Evolutionary conservation across 1,140 invertebrate genomes (phyloP).

Genomic region (Aradophagus sp.): DNA sequence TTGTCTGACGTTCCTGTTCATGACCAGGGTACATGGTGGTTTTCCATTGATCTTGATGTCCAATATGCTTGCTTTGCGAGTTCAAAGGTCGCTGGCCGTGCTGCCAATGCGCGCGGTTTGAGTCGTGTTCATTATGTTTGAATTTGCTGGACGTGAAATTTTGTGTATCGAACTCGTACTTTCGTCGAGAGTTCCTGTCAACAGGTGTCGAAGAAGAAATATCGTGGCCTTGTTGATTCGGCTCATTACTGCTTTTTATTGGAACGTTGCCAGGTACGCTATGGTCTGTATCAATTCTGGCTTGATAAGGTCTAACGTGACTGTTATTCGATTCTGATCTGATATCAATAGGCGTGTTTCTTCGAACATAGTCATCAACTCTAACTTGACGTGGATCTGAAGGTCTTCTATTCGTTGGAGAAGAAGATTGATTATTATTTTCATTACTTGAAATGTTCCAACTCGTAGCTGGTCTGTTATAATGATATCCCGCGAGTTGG

Average conservation of each 20-base stretch:
- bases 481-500: too few species aligned
- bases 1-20: constrained; percentile 13
- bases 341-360: constrained; percentile 32
- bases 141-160: constrained; percentile 4
- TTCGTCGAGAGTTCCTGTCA: constrained; percentile 16
- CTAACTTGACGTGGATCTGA: background rate
- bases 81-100: too few species aligned
- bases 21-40: constrained; percentile 1
- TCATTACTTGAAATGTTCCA: background rate
- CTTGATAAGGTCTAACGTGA: constrained; percentile 14
- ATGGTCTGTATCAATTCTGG: constrained; percentile 5
- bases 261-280: constrained; percentile 25
- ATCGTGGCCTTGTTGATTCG: constrained; percentile 21
- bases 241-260: constrained; percentile 24
- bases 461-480: background rate
- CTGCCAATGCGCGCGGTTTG: constrained; percentile 6
- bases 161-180: constrained; percentile 9
- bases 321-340: constrained; percentile 18
- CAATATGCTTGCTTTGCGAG: constrained; percentile 11
- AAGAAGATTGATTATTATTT: constrained; percentile 1
- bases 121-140: constrained; percentile 5
- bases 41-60: constrained; percentile 30
- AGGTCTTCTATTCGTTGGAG: background rate
- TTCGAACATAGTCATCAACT: constrained; percentile 32
- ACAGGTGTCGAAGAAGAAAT: constrained; percentile 40